Conservation (phyloP, 2,888 invertebrate genomes). For the Isotomurus palustris region DNA sequence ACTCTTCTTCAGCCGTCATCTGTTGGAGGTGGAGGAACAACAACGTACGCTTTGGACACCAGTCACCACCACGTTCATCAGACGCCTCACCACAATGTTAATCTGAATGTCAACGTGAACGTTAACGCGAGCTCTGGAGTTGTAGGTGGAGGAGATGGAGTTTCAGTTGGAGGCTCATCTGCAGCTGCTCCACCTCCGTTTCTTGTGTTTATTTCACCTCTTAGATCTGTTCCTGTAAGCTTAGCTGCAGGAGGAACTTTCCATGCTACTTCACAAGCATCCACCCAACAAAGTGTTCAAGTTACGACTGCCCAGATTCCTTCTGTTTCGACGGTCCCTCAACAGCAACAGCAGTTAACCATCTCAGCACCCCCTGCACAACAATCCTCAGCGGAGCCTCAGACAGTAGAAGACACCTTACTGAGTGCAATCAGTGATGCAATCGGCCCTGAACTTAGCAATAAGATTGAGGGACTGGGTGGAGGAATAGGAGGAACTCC, state of each 20-base stretch:
- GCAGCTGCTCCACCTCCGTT: conserved; percentile 29
- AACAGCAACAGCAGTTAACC: background rate
- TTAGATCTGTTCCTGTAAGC: conserved; percentile 21
- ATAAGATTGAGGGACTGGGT: conserved; percentile 32
- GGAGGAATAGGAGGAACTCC: conserved; percentile 6
- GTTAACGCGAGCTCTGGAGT: conserved; percentile 31
- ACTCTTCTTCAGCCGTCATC: conserved; percentile 20
- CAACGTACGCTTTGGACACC: background rate
- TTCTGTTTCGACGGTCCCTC: background rate
- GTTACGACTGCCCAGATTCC: background rate
- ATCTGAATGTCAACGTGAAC: conserved; percentile 41
- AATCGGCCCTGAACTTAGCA: conserved; percentile 29
- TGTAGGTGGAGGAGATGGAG: conserved; percentile 22
- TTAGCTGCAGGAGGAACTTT: conserved; percentile 8
- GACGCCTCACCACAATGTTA: conserved; percentile 24
- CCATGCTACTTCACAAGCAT: conserved; percentile 1
- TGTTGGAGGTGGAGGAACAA: conserved; percentile 6
- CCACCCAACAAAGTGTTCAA: conserved; percentile 5
- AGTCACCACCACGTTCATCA: background rate
- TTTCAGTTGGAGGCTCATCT: conserved; percentile 23
- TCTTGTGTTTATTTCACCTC: conserved; percentile 34
- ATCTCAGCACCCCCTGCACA: conserved; percentile 12
- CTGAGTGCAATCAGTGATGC: conserved; percentile 33
- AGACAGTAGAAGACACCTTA: conserved; percentile 29
- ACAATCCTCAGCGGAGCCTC: conserved; percentile 15